A percentile compares a stretch with the other conserved stretches of the same genome.
Evolutionary conservation across 2,888 invertebrate species (phyloP).

Genomic region (Drosophila mercatorum): DNA sequence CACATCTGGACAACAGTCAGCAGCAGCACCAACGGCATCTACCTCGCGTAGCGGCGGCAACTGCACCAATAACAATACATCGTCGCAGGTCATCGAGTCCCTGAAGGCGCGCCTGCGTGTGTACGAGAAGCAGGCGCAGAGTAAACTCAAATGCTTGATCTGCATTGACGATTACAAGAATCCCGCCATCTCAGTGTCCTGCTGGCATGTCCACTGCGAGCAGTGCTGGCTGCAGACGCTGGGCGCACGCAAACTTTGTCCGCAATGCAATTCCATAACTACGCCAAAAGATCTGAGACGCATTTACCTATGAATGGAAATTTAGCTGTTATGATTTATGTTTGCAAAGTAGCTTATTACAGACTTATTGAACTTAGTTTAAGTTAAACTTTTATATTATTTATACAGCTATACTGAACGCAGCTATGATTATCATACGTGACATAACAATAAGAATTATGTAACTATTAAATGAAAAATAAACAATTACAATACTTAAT

Average conservation of each 20-base stretch:
- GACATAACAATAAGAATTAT: conserved; percentile 73
- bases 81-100: conserved; percentile 87
- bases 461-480: conserved; percentile 58
- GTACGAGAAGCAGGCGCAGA: conserved; percentile 88
- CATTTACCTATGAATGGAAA: conserved; percentile 90
- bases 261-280: conserved; percentile 97
- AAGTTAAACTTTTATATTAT: conserved; percentile 48
- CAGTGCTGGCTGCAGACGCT: conserved; percentile 89
- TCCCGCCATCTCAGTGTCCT: conserved; percentile 96
- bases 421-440: conserved; percentile 65
- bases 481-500: conserved; percentile 41
- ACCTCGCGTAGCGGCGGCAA: conserved; percentile 31
- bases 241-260: conserved; percentile 95
- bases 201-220: conserved; percentile 99
- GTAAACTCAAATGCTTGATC: conserved; percentile 93
- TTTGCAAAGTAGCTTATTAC: conserved; percentile 32
- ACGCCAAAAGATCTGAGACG: conserved; percentile 93
- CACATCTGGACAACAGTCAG: conserved; percentile 28
- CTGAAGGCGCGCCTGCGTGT: conserved; percentile 91
- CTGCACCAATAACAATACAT: conserved; percentile 28
- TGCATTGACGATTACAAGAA: conserved; percentile 94
- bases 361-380: conserved; percentile 18
- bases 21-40: conserved; percentile 27
- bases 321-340: conserved; percentile 13
- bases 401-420: conserved; percentile 47